Evolutionary conservation across 2,113 vertebrate species (phyloP).

Genomic region (Leucoraja erinaceus): DNA sequence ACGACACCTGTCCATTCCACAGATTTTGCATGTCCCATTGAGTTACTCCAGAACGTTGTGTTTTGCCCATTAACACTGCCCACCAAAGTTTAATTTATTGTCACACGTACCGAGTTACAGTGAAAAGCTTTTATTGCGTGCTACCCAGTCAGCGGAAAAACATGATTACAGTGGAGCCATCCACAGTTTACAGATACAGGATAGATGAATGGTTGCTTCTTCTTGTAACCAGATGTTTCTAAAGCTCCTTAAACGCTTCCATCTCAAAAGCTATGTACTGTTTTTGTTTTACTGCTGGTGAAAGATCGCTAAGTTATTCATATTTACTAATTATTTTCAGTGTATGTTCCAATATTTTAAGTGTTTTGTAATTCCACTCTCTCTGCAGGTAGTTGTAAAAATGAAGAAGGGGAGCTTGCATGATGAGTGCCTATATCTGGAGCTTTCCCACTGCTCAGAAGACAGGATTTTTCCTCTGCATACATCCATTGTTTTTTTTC

Average conservation of each 20-base stretch:
- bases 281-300: not conserved
- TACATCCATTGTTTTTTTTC: conserved; percentile 76
- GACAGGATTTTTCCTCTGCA: conserved; percentile 72
- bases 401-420: conserved; percentile 62
- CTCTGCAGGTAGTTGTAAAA: conserved; percentile 46
- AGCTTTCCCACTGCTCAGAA: conserved; percentile 54
- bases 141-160: too few species aligned
- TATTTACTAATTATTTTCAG: not conserved
- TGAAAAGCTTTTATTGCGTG: too few species aligned
- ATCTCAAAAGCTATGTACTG: not conserved
- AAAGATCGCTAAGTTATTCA: not conserved
- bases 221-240: not conserved
- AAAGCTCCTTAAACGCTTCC: not conserved
- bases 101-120: too few species aligned
- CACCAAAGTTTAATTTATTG: too few species aligned
- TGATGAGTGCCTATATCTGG: conserved; percentile 68
- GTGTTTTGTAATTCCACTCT: conserved; percentile 43
- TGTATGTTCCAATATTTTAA: not conserved
- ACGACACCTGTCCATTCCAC: too few species aligned
- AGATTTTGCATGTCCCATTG: too few species aligned
- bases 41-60: too few species aligned
- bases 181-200: too few species aligned
- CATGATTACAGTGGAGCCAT: too few species aligned
- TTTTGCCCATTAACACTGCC: too few species aligned
- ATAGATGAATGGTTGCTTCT: not conserved